Evolutionary conservation across 2,113 vertebrate genomes (phyloP).

Genomic region (Pterocles gutturalis): DNA sequence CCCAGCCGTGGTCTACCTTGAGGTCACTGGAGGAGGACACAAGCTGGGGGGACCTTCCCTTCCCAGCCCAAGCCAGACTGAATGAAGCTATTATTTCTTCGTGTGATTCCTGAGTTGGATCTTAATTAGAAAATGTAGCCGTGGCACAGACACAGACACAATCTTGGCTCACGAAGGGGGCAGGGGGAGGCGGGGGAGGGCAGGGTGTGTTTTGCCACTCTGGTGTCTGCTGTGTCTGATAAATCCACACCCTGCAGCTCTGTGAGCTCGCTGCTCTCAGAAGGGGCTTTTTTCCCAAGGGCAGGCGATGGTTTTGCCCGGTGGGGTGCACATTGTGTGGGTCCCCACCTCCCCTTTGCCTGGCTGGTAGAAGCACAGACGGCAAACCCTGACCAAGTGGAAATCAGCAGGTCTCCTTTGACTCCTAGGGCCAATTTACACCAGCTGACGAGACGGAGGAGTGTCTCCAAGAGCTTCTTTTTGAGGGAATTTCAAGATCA

Average conservation of each 20-base stretch:
- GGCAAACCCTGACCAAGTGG: neutral
- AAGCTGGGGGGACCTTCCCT: neutral
- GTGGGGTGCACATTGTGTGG: fast-evolving
- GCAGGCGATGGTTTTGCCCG: neutral
- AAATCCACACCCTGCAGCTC: neutral
- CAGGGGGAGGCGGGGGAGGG: neutral
- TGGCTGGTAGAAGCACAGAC: too few species aligned
- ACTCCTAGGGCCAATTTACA: neutral
- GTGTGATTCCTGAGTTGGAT: neutral
- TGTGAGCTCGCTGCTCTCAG: neutral
- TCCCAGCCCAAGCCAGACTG: neutral
- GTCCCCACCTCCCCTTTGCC: neutral
- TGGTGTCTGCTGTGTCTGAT: neutral
- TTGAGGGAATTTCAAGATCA: too few species aligned
- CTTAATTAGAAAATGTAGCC: neutral
- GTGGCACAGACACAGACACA: neutral
- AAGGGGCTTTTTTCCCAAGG: neutral
- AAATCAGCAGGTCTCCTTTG: neutral
- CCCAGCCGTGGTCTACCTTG: neutral
- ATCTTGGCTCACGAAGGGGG: neutral
- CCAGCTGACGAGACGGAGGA: fast-evolving
- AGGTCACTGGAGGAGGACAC: fast-evolving
- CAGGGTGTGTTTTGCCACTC: neutral
- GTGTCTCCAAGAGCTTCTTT: neutral
- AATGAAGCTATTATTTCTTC: neutral